Evolutionary conservation across 2,888 invertebrate species (phyloP), one percentile per base, ranked within the genome.

Genomic region (Ophion ventricosus): DNA sequence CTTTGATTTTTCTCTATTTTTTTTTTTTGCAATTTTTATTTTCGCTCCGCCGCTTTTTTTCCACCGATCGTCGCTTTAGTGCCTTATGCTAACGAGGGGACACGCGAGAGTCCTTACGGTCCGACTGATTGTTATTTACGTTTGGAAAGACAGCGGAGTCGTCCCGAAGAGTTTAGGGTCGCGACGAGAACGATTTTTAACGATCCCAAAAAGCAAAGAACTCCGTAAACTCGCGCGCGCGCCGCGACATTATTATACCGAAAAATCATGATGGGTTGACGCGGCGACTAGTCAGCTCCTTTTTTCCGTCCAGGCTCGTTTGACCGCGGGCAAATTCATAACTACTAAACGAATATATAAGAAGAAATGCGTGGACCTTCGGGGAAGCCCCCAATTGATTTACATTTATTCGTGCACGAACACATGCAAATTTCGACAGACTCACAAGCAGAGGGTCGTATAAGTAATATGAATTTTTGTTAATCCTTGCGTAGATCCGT

Each of bases 91-190:
- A 85, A 87, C 85, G 86, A 87, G 84, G 73, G 63, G 82, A 79
- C 84, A 72, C 66, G 66, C 82, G 69, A 35, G 54, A 35, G 54
- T 72, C 35, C 54, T 54, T 54, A 64, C 40, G 70, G 35, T 80
- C 75, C 79, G 76, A 82, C 86, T 86, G 84, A 86, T 87, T 87
- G 87, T 86, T 87, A 85, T 87, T 86, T 86, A 87, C 87, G 85
- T 82, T 78, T 61, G 61, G 77, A 75, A 69, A 74, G 81, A 74
- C 77, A 59, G 56, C 69, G 49, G 49, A 49, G 74, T 80, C 72
- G 76, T 80, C 67, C 73, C 61, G 73, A 61, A 49, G 80, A 72
- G 76, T 83, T 83, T 80, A 76, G 83, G 83, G 76, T 72, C 73
- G 59, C 79, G 79, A 72, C 78, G 63, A 74, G 79, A 56, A 69